Conservation (phyloP, 92 coral and sea anemone species). For the Actinostola sp. region DNA sequence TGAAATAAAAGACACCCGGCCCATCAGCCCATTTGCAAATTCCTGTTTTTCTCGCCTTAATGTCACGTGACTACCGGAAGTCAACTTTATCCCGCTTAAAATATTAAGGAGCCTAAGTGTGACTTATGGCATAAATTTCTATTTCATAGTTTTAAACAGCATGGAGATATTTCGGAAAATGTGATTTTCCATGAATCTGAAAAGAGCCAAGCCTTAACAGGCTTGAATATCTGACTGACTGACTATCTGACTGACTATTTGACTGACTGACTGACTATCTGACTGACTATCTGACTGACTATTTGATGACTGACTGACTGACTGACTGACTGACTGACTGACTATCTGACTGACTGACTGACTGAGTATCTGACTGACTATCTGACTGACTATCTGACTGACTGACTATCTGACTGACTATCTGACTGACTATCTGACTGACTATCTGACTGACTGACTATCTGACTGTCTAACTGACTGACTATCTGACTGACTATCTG, state of each 20-base stretch:
- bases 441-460: not conserved
- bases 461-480: not conserved
- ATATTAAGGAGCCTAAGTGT: no score
- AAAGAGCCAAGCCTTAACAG: no score
- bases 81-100: no score
- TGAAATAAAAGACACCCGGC: no score
- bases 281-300: not conserved
- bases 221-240: no score
- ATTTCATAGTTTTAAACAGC: no score
- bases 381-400: not conserved
- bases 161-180: no score
- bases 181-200: no score
- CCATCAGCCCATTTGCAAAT: no score
- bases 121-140: no score
- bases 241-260: not conserved
- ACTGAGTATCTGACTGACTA: not conserved
- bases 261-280: not conserved
- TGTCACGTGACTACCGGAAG: no score
- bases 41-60: no score
- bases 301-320: not conserved
- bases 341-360: slow-evolving; percentile 12
- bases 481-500: slow-evolving; percentile 12
- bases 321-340: not conserved
- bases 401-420: not conserved
- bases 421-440: not conserved